phyloP scores from a whole-genome alignment of 2,113 vertebrate species.

The Micronycteris hirsuta region DNA sequence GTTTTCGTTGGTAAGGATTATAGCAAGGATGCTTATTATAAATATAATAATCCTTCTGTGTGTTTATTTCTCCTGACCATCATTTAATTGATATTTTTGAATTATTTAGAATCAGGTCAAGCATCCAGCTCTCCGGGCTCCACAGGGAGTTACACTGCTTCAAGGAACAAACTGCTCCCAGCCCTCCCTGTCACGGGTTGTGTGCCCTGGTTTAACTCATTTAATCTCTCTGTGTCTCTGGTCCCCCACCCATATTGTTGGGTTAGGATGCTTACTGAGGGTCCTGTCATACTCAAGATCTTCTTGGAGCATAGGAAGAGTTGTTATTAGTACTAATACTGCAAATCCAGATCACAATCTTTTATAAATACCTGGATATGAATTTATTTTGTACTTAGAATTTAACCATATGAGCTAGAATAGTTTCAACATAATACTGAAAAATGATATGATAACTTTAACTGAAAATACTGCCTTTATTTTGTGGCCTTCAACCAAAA shows the following conservation, averaged over 20 bases:
- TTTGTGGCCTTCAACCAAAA: background rate
- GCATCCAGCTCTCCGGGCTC: background rate
- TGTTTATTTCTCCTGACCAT: background rate
- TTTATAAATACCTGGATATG: background rate
- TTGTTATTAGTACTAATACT: background rate
- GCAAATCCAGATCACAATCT: background rate
- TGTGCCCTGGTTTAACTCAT: background rate
- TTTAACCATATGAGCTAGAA: background rate
- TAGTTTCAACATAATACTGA: background rate
- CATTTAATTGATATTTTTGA: background rate
- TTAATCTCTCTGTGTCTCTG: background rate
- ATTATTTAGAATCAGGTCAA: background rate
- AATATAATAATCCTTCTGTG: background rate
- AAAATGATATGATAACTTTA: background rate
- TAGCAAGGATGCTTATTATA: background rate
- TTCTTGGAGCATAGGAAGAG: background rate
- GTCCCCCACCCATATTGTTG: background rate
- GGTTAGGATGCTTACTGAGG: background rate
- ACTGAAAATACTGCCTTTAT: background rate
- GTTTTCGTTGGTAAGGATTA: background rate
- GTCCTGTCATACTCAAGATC: background rate
- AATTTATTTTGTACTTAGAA: background rate
- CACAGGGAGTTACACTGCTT: background rate
- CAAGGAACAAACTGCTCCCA: background rate
- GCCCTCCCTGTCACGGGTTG: background rate